Evolutionary conservation across 2,888 invertebrate species (phyloP).

Genomic region (Parnassius orleans): DNA sequence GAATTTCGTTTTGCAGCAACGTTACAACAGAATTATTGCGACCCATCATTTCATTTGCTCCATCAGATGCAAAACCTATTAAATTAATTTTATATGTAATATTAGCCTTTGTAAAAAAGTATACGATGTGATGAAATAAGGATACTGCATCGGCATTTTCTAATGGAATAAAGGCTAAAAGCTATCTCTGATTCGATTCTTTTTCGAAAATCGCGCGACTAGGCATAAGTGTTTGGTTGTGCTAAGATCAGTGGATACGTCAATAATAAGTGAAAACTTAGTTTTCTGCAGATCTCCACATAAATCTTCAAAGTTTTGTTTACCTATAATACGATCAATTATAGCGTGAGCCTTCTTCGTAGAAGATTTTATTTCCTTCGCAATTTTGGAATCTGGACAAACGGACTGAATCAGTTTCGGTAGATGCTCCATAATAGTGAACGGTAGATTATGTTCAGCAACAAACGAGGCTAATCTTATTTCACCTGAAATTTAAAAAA

Average conservation of each 20-base stretch:
- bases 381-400: constrained; percentile 25
- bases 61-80: constrained; percentile 36
- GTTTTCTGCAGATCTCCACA: constrained; percentile 17
- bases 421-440: too few relatives aligned
- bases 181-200: constrained; percentile 19
- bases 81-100: constrained; percentile 20
- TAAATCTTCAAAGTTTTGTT: constrained; percentile 26
- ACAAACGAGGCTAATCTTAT: too few relatives aligned
- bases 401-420: constrained; percentile 22
- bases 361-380: background rate
- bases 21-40: constrained; percentile 31
- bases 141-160: constrained; percentile 1
- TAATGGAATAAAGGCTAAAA: background rate
- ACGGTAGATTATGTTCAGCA: too few relatives aligned
- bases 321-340: constrained; percentile 12
- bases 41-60: background rate
- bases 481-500: too few relatives aligned
- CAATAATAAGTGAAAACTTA: background rate
- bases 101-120: constrained; percentile 16
- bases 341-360: background rate
- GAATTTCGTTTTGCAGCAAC: constrained; percentile 31
- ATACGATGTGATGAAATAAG: constrained; percentile 20
- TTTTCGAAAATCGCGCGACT: constrained; percentile 12
- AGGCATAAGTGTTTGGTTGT: constrained; percentile 4
- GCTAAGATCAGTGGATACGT: background rate